phyloP scores from a whole-genome alignment of 1,140 invertebrate genomes.

The Rhagoletis zephyria region DNA sequence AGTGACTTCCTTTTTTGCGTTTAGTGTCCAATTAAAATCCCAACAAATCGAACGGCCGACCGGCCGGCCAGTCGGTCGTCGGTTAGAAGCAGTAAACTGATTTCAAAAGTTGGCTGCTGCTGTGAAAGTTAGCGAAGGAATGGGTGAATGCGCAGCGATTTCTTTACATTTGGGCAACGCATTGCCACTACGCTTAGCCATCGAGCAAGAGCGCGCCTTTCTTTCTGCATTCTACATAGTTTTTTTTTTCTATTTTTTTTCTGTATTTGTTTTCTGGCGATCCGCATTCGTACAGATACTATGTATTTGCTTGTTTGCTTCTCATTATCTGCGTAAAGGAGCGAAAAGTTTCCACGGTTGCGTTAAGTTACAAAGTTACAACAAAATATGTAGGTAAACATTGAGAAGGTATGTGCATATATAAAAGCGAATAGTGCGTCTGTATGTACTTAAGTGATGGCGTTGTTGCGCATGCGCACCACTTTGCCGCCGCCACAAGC shows the following conservation, averaged over 20 bases:
- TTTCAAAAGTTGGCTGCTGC: not conserved
- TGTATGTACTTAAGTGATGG: not conserved
- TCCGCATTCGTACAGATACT: not conserved
- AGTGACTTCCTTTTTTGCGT: conserved; percentile 37
- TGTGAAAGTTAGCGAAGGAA: not conserved
- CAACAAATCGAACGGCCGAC: conserved; percentile 25
- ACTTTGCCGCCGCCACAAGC: not conserved
- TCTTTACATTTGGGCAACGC: conserved; percentile 25
- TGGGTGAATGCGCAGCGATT: conserved; percentile 25
- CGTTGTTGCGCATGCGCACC: conserved; percentile 31
- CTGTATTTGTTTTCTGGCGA: not conserved
- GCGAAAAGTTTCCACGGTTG: not conserved
- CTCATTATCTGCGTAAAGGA: conserved; percentile 41
- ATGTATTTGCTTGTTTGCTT: conserved; percentile 45
- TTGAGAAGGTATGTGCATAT: not conserved
- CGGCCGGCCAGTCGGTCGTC: not conserved
- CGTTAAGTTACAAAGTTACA: conserved; percentile 25
- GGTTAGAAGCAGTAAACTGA: not conserved
- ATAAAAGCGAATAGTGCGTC: not conserved
- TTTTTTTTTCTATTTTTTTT: conserved; percentile 9
- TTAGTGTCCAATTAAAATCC: conserved; percentile 47
- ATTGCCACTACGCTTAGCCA: not conserved
- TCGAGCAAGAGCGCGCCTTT: not conserved
- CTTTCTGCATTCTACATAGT: not conserved
- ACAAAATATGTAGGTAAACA: not conserved